Base-by-base conservation (phyloP, 2,113 vertebrate species). In the Odontophorus gujanensis region DNA sequence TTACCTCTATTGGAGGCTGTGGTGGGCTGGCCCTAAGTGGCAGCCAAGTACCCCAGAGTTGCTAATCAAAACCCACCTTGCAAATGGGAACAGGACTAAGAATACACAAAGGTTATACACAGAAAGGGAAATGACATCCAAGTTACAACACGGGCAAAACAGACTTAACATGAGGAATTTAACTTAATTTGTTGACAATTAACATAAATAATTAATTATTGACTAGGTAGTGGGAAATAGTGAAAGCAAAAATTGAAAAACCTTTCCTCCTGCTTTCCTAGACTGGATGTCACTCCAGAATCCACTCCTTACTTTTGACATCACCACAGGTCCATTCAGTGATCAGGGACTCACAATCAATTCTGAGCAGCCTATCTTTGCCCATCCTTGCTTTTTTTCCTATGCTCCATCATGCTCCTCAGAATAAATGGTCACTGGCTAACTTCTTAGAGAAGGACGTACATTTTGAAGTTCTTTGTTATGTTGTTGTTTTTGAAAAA, bases 381-480 rank as follows among this genome's bases (percentile, higher is more conserved):
- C 51, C 7, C 1, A 11, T 77, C 38, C 34, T 25, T 61, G 16
- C 63, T 66, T 76, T 43, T 17, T 8, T 38, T 25, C 43, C 43
- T 66, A 1, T 34, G 22, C 47, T 71, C 30, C 67, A 82, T 4
- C 0, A 0, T 28, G 34, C 13, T 89, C 19, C 16, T 28, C 12
- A 24, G 25, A 7, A 30, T 42, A 65, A 48, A 12, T 7, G 22
- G 13, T 68, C 5, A 0, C 15, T 79, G 50, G 47, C 6, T 25
- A 62, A 28, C 2, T 14, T 72, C 36, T 78, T 34, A 32, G 42
- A 24, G 57, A 38, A 72, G 26, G 7, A 20, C 15, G 21, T 1
- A 5, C 28, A 17, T 75, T 66, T 47, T 62, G 22, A 38, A 3
- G 6, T 26, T 28, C 5, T 34, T 34, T 22, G 34, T 22, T 71